These are phyloP conservation scores for Ciconia maguari DNA, from an alignment of 2,113 vertebrate species.

Conservation along the genomic window DNA sequence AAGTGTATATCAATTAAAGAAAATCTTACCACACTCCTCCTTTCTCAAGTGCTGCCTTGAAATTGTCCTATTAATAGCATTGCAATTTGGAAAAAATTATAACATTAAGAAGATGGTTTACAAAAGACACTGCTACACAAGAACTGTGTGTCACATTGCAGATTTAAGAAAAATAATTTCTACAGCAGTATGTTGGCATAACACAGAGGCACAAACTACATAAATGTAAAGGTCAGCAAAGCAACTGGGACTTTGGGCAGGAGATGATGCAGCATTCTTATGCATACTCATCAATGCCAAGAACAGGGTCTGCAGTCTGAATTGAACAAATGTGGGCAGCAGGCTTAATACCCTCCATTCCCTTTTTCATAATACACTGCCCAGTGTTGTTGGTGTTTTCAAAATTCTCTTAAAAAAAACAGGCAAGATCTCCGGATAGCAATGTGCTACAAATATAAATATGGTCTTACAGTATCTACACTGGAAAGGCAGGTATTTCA, in stretches of 20 bases:
- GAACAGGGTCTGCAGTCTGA: not conserved
- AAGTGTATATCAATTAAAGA: not conserved
- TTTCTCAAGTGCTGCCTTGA: not conserved
- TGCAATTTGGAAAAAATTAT: not conserved
- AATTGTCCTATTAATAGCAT: not conserved
- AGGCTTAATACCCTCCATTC: not conserved
- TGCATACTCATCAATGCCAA: not conserved
- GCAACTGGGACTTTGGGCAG: not conserved
- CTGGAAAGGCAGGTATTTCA: not conserved
- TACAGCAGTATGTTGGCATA: not conserved
- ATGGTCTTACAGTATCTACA: not conserved
- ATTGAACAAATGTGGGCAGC: not conserved
- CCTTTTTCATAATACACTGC: not conserved
- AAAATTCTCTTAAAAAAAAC: not conserved
- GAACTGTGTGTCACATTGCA: not conserved
- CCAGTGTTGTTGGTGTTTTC: not conserved
- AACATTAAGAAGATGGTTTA: not conserved
- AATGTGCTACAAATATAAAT: not conserved
- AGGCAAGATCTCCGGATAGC: not conserved
- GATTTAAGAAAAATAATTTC: not conserved
- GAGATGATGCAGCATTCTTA: not conserved
- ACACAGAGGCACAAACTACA: not conserved
- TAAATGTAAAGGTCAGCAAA: constrained; percentile 19
- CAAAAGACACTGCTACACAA: not conserved
- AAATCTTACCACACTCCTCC: not conserved